Percentiles rank a stretch among this genome's conserved stretches.
phyloP scores from a whole-genome alignment of 2,888 invertebrate species.

The Campoplex capitator region DNA sequence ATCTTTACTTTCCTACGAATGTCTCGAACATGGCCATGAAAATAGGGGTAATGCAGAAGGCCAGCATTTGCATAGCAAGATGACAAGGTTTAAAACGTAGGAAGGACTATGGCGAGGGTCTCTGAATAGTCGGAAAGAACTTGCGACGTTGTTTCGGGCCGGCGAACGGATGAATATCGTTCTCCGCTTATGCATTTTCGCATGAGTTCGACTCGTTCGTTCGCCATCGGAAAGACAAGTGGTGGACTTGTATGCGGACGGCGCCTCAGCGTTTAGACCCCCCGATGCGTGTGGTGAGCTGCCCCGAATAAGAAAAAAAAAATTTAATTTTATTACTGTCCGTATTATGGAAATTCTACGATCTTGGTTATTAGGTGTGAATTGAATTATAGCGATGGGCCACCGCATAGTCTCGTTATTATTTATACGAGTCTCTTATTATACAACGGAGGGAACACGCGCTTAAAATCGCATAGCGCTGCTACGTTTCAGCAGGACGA shows the following conservation, averaged over 20 bases:
- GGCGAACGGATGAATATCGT: conserved; percentile 54
- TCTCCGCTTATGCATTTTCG: conserved; percentile 28
- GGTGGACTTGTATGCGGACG: conserved; percentile 38
- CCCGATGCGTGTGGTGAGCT: conserved; percentile 75
- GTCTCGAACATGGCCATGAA: neutral
- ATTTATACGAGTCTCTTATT: conserved; percentile 73
- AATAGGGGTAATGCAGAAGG: neutral
- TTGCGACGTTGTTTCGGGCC: conserved; percentile 40
- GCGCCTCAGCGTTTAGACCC: conserved; percentile 72
- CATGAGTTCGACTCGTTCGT: conserved; percentile 45
- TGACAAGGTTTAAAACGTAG: conserved; percentile 8
- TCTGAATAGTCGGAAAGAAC: conserved; percentile 47
- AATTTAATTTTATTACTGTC: conserved; percentile 79
- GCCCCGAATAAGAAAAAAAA: conserved; percentile 73
- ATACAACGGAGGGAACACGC: conserved; percentile 34
- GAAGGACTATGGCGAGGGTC: conserved; percentile 40
- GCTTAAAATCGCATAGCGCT: conserved; percentile 58
- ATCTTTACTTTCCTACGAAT: no score
- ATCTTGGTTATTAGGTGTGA: conserved; percentile 82
- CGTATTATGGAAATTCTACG: conserved; percentile 76
- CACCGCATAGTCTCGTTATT: conserved; percentile 73
- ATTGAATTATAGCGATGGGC: conserved; percentile 80
- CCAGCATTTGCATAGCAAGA: no score
- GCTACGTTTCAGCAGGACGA: conserved; percentile 32
- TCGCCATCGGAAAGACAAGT: conserved; percentile 53